Conservation (phyloP, 2,888 invertebrate genomes). For the Hetaerina titia region DNA sequence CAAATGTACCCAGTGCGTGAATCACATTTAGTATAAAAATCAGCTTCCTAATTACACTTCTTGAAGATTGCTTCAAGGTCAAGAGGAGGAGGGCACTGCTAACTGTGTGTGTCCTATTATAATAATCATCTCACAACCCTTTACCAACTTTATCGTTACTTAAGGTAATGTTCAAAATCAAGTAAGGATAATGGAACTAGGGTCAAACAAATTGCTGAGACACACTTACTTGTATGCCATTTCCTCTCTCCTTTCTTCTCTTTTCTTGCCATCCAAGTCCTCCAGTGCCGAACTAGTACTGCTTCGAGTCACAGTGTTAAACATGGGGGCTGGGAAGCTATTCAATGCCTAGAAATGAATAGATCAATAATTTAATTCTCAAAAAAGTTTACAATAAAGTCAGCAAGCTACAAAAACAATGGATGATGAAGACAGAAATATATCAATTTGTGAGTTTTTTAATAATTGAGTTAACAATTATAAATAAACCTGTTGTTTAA, state of each 20-base stretch:
- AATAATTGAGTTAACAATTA: background rate
- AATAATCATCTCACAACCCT: too few relatives aligned
- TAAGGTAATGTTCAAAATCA: too few relatives aligned
- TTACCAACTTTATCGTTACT: too few relatives aligned
- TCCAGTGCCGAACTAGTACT: constrained; percentile 90
- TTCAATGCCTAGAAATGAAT: constrained; percentile 71
- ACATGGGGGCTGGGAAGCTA: constrained; percentile 72
- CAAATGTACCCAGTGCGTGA: too few relatives aligned
- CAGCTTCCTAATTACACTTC: too few relatives aligned
- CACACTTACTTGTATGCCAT: constrained; percentile 86
- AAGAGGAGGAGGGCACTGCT: too few relatives aligned
- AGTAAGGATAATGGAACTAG: too few relatives aligned
- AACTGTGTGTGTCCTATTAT: too few relatives aligned
- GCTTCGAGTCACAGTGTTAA: constrained; percentile 85
- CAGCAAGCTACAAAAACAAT: background rate
- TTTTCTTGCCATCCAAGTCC: constrained; percentile 82
- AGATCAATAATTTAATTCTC: background rate
- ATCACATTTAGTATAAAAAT: too few relatives aligned
- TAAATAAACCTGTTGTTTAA: too few relatives aligned
- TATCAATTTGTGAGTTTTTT: background rate
- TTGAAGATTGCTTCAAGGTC: too few relatives aligned
- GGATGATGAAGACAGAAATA: background rate
- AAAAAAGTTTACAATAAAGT: too few relatives aligned
- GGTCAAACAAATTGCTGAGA: background rate
- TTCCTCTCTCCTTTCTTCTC: constrained; percentile 83